These are phyloP conservation scores for Murina feae DNA, from an alignment of 2,113 vertebrate species.

Conservation along the genomic window DNA sequence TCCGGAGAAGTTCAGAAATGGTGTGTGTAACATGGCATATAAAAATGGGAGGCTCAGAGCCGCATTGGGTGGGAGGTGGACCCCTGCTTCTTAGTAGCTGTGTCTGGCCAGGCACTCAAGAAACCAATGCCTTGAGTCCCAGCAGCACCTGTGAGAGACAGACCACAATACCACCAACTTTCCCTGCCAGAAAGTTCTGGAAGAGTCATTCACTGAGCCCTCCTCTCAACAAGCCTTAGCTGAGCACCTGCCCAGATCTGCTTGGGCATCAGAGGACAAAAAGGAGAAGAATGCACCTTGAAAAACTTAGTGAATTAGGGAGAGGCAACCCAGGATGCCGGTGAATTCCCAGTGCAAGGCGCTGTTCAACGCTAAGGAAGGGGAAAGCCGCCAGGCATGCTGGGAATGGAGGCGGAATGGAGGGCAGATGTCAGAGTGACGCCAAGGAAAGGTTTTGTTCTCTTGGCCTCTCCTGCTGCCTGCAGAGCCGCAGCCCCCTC, in stretches of 20 bases:
- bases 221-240: not conserved
- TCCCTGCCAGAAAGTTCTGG: not conserved
- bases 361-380: not conserved
- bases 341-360: not conserved
- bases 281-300: not conserved
- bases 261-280: not conserved
- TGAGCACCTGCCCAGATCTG: not conserved
- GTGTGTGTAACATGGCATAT: slow-evolving; percentile 33
- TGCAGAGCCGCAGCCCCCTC: not conserved
- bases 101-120: not conserved
- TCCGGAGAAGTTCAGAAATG: slow-evolving; percentile 44
- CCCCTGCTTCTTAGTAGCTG: not conserved
- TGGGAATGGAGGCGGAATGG: not conserved
- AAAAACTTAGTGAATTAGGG: not conserved
- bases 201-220: not conserved
- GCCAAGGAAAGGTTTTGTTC: not conserved
- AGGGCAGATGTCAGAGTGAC: not conserved
- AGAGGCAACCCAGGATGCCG: not conserved
- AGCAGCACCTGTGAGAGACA: not conserved
- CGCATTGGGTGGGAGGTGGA: not conserved
- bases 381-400: not conserved
- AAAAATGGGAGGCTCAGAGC: slow-evolving; percentile 25
- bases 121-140: not conserved
- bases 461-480: not conserved
- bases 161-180: not conserved